A percentile compares a stretch with the other conserved stretches of the same genome.
phyloP scores from a whole-genome alignment of 2,888 invertebrate species.

The Eledone cirrhosa region DNA sequence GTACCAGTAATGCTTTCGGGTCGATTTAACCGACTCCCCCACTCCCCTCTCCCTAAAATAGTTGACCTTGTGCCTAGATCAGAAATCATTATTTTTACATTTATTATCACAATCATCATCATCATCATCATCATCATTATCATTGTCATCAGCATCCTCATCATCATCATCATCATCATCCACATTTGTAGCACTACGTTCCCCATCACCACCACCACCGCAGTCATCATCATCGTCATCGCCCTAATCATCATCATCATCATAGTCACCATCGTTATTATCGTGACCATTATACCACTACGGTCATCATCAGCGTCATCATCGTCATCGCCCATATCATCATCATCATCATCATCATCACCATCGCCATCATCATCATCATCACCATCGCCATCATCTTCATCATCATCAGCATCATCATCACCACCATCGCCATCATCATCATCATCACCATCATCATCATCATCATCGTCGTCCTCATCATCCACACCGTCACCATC shows the following conservation, averaged over 20 bases:
- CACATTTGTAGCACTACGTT: background rate
- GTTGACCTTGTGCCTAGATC: background rate
- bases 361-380: background rate
- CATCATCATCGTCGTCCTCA: background rate
- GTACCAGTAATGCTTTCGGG: no score
- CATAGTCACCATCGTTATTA: background rate
- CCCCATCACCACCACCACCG: background rate
- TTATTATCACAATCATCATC: background rate
- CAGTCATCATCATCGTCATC: background rate
- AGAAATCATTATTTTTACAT: background rate
- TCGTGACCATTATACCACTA: no score
- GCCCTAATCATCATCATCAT: background rate
- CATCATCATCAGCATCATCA: background rate
- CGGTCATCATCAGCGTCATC: background rate
- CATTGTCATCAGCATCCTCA: background rate
- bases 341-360: constrained; percentile 6
- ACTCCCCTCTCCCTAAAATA: background rate
- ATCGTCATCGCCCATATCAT: background rate
- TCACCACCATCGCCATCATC: background rate
- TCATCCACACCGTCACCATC: background rate
- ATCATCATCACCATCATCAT: constrained; percentile 5
- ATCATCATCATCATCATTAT: constrained; percentile 2
- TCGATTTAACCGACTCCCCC: no score
- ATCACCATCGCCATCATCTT: background rate
- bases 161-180: constrained; percentile 6